A percentile compares a stretch with the other conserved stretches of the same genome.
phyloP scores from a whole-genome alignment of 2,797 vertebrate genomes.

The Xenops minutus region DNA sequence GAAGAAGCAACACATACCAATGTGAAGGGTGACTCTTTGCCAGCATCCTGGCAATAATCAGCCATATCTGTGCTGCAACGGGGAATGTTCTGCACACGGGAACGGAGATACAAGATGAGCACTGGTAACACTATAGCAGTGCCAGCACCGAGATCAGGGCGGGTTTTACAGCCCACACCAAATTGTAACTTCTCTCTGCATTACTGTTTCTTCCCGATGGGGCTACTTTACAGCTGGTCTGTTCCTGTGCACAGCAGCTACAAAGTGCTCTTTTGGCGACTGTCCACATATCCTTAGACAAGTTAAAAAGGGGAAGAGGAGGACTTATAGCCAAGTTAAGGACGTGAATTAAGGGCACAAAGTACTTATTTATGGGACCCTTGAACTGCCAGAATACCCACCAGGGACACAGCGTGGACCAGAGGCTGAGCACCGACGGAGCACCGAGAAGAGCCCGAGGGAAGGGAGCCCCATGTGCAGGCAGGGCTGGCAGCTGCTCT shows the following conservation, averaged over 20 bases:
- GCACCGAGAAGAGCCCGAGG: accelerated
- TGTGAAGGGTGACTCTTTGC: neutral
- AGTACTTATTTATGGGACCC: neutral
- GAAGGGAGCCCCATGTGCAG: accelerated
- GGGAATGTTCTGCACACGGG: accelerated
- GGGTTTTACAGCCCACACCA: neutral
- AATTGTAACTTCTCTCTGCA: neutral
- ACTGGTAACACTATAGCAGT: neutral
- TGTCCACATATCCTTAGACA: neutral
- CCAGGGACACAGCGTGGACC: too few relatives aligned
- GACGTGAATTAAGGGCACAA: accelerated
- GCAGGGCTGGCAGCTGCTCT: accelerated
- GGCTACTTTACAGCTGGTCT: neutral
- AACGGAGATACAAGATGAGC: neutral
- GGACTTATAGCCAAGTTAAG: neutral
- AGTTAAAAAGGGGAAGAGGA: neutral
- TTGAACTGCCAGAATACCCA: accelerated
- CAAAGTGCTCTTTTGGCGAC: neutral
- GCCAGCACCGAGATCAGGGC: neutral
- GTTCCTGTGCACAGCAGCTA: accelerated
- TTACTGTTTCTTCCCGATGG: neutral
- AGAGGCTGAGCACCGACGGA: neutral
- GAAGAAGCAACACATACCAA: neutral
- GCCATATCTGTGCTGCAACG: accelerated
- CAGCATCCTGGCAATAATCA: neutral